phyloP scores from a whole-genome alignment of 64 coral and sea anemone genomes.

The Actinia tenebrosa region DNA sequence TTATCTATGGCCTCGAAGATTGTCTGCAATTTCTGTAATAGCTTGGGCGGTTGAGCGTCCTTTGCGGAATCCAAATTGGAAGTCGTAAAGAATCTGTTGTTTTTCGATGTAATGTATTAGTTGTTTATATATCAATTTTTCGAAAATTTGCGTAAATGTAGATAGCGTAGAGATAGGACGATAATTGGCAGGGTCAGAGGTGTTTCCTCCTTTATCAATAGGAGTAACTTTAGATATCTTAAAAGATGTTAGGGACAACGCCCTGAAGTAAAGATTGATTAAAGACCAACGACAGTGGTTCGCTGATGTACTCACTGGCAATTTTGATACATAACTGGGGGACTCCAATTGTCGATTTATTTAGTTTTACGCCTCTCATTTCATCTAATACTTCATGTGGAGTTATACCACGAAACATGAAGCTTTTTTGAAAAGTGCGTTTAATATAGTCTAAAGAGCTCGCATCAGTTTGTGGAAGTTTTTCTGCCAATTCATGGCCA shows the following conservation, averaged over 20 bases:
- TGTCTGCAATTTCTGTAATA: slow-evolving; percentile 21
- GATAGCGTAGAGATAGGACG: no score
- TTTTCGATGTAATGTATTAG: slow-evolving; percentile 24
- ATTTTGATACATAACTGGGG: slow-evolving; percentile 40
- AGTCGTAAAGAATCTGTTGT: not conserved
- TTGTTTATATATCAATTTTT: slow-evolving; percentile 18
- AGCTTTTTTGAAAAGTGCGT: slow-evolving; percentile 12
- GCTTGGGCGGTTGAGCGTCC: slow-evolving; percentile 28
- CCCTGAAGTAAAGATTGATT: no score
- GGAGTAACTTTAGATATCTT: no score
- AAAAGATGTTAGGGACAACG: no score
- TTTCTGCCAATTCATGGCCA: not conserved
- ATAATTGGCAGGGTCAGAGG: no score
- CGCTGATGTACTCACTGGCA: not conserved
- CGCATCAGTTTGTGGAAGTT: slow-evolving; percentile 12
- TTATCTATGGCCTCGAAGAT: no score
- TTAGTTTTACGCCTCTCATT: slow-evolving; percentile 5
- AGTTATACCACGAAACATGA: slow-evolving; percentile 42
- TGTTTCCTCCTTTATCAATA: no score
- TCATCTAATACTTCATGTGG: slow-evolving; percentile 34
- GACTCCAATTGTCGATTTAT: slow-evolving; percentile 34
- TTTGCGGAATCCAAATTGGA: slow-evolving; percentile 20
- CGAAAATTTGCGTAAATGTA: no score
- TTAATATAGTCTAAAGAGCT: slow-evolving; percentile 18
- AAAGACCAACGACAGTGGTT: no score